Conservation (phyloP, 1,140 invertebrate species). For the Drosophila hydei region DNA sequence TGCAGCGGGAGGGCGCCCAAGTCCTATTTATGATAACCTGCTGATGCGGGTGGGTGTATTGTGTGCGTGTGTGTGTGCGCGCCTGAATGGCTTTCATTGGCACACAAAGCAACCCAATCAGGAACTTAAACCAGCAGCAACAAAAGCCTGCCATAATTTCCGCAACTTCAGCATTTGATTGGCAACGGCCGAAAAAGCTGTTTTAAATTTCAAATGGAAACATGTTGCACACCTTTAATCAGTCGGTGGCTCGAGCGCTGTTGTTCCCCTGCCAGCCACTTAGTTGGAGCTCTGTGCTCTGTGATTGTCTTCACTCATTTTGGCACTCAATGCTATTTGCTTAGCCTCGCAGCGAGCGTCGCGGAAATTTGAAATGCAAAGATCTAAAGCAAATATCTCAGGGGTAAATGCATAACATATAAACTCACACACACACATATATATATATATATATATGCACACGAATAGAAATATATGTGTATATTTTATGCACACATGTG, state of each 20-base stretch:
- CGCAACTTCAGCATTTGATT: slow-evolving; percentile 67
- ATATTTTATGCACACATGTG: background rate
- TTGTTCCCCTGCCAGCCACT: background rate
- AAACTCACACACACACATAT: background rate
- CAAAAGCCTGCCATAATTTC: slow-evolving; percentile 75
- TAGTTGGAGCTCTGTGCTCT: background rate
- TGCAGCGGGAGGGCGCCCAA: slow-evolving; percentile 2
- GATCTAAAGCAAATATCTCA: slow-evolving; percentile 44
- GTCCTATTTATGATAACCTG: slow-evolving; percentile 58
- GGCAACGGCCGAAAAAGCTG: slow-evolving; percentile 37
- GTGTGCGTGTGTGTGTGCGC: slow-evolving; percentile 8
- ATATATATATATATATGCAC: background rate
- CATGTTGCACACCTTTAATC: slow-evolving; percentile 64
- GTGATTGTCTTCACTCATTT: slow-evolving; percentile 76
- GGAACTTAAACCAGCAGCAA: slow-evolving; percentile 54
- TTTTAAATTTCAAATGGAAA: slow-evolving; percentile 68
- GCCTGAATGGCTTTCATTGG: slow-evolving; percentile 40
- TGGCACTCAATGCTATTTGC: slow-evolving; percentile 73
- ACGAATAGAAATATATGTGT: background rate
- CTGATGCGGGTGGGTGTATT: background rate
- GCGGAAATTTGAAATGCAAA: slow-evolving; percentile 63
- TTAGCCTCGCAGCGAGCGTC: slow-evolving; percentile 46
- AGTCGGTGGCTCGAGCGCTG: slow-evolving; percentile 22
- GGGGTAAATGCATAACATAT: background rate
- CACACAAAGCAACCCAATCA: slow-evolving; percentile 70